phyloP scores from a whole-genome alignment of 1,140 invertebrate species.

The Proales similis region DNA sequence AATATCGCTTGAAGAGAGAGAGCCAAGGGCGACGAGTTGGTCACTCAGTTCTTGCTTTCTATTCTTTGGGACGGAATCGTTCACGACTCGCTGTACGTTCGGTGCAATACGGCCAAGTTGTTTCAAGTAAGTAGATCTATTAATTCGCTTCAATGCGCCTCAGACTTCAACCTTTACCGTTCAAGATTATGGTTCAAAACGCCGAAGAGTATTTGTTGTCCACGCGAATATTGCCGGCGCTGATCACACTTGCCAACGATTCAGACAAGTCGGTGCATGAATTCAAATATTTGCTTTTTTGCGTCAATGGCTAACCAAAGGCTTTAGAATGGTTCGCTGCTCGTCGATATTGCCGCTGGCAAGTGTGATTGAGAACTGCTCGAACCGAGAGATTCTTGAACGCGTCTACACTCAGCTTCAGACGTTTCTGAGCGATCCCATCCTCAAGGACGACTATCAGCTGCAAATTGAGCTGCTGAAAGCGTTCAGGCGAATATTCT shows the following conservation, averaged over 20 bases:
- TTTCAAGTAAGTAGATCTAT: constrained; percentile 51
- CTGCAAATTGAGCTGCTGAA: constrained; percentile 52
- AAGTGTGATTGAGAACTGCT: constrained; percentile 12
- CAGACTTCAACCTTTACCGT: neutral
- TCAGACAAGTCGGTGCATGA: constrained; percentile 59
- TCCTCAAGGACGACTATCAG: constrained; percentile 52
- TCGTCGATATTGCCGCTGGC: constrained; percentile 8
- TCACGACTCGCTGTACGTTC: constrained; percentile 60
- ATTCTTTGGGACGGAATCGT: constrained; percentile 66
- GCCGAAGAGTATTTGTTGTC: constrained; percentile 59
- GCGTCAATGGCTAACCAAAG: constrained; percentile 50
- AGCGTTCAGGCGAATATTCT: constrained; percentile 52
- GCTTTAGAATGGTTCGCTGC: constrained; percentile 12
- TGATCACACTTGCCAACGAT: constrained; percentile 66
- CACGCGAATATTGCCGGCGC: constrained; percentile 61
- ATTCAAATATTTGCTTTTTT: constrained; percentile 4
- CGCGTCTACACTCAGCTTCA: constrained; percentile 67
- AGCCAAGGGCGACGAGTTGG: constrained; percentile 41
- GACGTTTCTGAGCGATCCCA: constrained; percentile 59
- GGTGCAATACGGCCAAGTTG: constrained; percentile 58
- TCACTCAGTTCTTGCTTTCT: constrained; percentile 59
- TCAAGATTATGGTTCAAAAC: constrained; percentile 55
- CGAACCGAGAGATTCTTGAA: constrained; percentile 58
- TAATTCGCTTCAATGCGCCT: neutral
- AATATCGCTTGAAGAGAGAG: constrained; percentile 48